These are phyloP conservation scores for Pseudorhiza aurosa DNA, from an alignment of 30 jellyfish, hydroid and myxozoan genomes.

Conservation along the genomic window DNA sequence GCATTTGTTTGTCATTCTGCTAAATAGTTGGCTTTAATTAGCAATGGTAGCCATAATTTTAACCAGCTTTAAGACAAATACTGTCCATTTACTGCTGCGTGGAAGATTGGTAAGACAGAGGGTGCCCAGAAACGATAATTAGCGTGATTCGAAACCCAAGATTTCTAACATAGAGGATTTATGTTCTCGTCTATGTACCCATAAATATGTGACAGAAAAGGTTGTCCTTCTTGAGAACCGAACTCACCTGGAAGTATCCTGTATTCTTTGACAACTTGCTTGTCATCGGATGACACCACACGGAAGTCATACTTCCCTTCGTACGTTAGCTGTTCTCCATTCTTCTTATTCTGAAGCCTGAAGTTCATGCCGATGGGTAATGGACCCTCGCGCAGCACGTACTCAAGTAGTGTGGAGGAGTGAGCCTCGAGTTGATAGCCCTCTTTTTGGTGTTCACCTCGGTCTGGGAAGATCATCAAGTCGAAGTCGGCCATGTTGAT, in stretches of 20 bases:
- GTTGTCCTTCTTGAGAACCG: background rate
- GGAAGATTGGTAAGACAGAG: too few species aligned
- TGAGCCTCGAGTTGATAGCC: constrained; percentile 83
- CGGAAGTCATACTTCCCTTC: constrained; percentile 67
- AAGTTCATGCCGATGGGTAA: constrained; percentile 90
- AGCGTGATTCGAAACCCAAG: too few species aligned
- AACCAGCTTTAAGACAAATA: too few species aligned
- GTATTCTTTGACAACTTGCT: constrained; percentile 75
- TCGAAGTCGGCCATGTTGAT: constrained; percentile 74
- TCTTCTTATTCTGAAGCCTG: constrained; percentile 63
- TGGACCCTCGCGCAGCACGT: constrained; percentile 93
- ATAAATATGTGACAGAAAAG: too few species aligned
- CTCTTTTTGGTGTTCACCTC: constrained; percentile 72
- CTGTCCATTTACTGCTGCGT: too few species aligned
- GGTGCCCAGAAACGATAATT: too few species aligned
- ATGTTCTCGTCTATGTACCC: too few species aligned
- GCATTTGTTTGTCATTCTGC: too few species aligned
- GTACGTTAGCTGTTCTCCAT: constrained; percentile 49
- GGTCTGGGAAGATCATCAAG: constrained; percentile 84
- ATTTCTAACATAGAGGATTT: too few species aligned
- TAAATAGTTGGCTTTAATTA: too few species aligned
- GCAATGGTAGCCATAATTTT: too few species aligned
- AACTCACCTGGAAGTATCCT: constrained; percentile 61
- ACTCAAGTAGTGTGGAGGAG: constrained; percentile 90
- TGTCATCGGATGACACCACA: constrained; percentile 88